Evolutionary conservation across 1,140 invertebrate genomes (phyloP), one percentile per base, ranked within the genome.

Genomic region (Kradibia gibbosae): DNA sequence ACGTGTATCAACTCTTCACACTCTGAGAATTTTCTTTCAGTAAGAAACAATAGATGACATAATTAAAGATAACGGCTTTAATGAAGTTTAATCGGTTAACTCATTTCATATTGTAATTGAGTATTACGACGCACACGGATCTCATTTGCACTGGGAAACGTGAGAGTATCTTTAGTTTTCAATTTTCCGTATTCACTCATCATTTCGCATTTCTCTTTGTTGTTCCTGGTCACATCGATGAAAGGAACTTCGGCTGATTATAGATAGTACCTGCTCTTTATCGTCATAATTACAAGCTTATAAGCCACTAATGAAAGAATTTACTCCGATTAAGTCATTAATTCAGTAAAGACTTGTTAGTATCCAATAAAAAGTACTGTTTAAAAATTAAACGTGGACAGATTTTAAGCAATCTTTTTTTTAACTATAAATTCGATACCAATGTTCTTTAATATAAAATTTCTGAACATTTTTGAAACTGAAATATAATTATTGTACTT

Each of bases 1-100:
- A 28, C 25, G n/a, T 45, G 15, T 22, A 22, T 20, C n/a, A 45
- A 70, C 22, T 22, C 71, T 78, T 78, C 76, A 31, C 60, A 57
- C 45, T 60, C 45, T 81, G 80, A 70, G 80, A 81, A 81, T 15
- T 81, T 70, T 70, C 72, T 53, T 42, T 22, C 28, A 20, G 28
- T 22, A 11, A 5, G 22, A 78, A 25, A 82, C 81, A 82, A 82
- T 82, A 45, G 75, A 82, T 82, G 81, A 82, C 81, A 82, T 82
- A 82, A 82, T 82, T 82, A 82, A 79, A 79, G 70, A 53, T 82
- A 82, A 79, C 81, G 81, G 81, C 55, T 55, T 72, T 55, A 71
- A 70, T 39, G n/a, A 78, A 60, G 67, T 70, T 53, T 36, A 42
- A 31, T 39, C 78, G 45, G 75, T 78, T 82, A 82, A 73, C 25